A percentile compares a stretch with the other conserved stretches of the same genome.
Conservation (phyloP, 2,888 invertebrate genomes). For the Orthosia incerta region DNA sequence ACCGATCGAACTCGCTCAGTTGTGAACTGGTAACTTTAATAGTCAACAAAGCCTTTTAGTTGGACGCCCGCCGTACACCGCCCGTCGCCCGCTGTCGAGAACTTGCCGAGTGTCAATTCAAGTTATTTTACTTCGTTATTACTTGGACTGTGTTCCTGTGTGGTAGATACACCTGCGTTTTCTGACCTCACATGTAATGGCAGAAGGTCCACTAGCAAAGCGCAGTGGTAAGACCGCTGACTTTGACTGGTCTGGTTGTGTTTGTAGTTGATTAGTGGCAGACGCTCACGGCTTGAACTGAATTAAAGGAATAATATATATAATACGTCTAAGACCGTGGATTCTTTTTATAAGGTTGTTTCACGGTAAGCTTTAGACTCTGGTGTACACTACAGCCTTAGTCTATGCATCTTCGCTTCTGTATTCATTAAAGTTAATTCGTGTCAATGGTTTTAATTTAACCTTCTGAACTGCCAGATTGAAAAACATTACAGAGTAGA, state of each 20-base stretch:
- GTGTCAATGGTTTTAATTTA: background rate
- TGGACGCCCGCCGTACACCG: slow-evolving; percentile 14
- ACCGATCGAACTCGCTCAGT: slow-evolving; percentile 34
- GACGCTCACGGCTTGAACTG: too few relatives aligned
- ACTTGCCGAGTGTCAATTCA: slow-evolving; percentile 53
- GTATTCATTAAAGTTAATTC: background rate
- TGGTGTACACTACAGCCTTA: background rate
- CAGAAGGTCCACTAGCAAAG: background rate
- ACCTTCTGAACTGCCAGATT: background rate
- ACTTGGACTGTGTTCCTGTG: slow-evolving; percentile 34
- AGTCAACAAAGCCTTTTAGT: slow-evolving; percentile 45
- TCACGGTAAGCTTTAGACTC: background rate
- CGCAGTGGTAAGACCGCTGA: background rate
- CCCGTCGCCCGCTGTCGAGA: slow-evolving; percentile 24
- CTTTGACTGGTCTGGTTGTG: too few relatives aligned
- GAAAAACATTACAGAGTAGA: slow-evolving; percentile 7
- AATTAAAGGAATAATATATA: too few relatives aligned
- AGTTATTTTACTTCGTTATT: slow-evolving; percentile 58
- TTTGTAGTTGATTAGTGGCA: too few relatives aligned
- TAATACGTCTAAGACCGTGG: too few relatives aligned
- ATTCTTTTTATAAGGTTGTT: background rate
- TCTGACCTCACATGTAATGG: background rate
- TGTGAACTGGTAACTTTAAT: slow-evolving; percentile 48
- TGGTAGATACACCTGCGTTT: background rate
- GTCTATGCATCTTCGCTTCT: background rate